These are phyloP conservation scores for Syndactyla subalaris DNA, from an alignment of 2,797 vertebrate species.

Conservation along the genomic window DNA sequence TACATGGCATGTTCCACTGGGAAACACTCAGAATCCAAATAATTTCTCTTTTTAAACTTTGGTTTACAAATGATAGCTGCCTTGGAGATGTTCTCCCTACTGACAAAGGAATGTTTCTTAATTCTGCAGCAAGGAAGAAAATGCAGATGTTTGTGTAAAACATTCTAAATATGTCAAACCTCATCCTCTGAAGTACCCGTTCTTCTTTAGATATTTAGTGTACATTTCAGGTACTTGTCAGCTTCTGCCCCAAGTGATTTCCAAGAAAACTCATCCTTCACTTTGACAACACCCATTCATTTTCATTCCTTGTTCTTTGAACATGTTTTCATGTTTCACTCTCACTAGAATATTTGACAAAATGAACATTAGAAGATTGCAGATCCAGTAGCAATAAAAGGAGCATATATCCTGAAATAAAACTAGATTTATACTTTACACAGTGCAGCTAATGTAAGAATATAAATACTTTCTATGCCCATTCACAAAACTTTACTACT, in stretches of 20 bases:
- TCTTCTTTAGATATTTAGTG: neutral
- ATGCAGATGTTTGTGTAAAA: neutral
- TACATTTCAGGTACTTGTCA: neutral
- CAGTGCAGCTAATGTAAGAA: neutral
- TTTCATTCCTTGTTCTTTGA: neutral
- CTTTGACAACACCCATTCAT: neutral
- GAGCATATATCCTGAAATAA: neutral
- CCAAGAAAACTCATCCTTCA: neutral
- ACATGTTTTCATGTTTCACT: neutral
- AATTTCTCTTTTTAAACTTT: neutral
- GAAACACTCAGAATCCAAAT: neutral
- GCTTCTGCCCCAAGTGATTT: neutral
- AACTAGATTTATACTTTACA: neutral
- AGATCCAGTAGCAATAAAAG: neutral
- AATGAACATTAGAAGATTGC: neutral
- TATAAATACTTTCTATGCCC: neutral
- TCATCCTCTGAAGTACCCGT: neutral
- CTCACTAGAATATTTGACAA: neutral
- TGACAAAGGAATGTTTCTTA: neutral
- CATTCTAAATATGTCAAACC: neutral
- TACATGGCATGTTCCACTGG: neutral
- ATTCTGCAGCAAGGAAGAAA: neutral
- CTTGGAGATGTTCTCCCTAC: neutral
- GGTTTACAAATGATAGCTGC: neutral
- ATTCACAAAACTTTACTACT: neutral